Percentiles rank a stretch among this genome's conserved stretches.
phyloP scores from a whole-genome alignment of 2,113 vertebrate species.

The Notothenia coriiceps region DNA sequence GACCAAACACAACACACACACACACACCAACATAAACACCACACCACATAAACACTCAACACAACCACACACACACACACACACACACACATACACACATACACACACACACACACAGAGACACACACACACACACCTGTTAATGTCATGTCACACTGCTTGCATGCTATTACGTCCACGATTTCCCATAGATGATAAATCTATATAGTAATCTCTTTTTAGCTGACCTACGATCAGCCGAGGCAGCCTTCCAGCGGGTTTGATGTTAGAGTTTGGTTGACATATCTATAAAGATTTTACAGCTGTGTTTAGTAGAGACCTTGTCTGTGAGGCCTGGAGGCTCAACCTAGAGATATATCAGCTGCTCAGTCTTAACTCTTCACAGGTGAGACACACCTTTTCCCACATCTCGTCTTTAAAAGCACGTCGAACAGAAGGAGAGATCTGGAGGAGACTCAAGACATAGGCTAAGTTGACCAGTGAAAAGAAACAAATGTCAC shows the following conservation, averaged over 20 bases:
- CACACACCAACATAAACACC: no score
- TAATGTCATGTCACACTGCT: conserved; percentile 22
- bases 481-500: conserved; percentile 75
- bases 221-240: conserved; percentile 8
- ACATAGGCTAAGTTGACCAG: conserved; percentile 49
- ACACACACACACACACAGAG: conserved; percentile 4
- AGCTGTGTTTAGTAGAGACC: conserved; percentile 52
- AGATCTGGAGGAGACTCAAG: neutral
- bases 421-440: conserved; percentile 11
- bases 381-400: conserved; percentile 42
- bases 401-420: conserved; percentile 32
- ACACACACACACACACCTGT: conserved; percentile 22
- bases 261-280: conserved; percentile 49
- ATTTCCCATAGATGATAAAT: conserved; percentile 16
- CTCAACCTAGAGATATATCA: conserved; percentile 46
- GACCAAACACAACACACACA: no score
- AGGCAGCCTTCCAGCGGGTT: conserved; percentile 12
- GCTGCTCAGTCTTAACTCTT: conserved; percentile 49
- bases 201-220: neutral
- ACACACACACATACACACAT: no score
- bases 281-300: conserved; percentile 73
- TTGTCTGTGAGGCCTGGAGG: conserved; percentile 30
- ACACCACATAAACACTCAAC: conserved; percentile 16
- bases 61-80: no score
- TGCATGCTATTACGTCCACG: neutral